Evolutionary conservation across 2,888 invertebrate genomes (phyloP), one percentile per base, ranked within the genome.

Genomic region (Thecophora atra): DNA sequence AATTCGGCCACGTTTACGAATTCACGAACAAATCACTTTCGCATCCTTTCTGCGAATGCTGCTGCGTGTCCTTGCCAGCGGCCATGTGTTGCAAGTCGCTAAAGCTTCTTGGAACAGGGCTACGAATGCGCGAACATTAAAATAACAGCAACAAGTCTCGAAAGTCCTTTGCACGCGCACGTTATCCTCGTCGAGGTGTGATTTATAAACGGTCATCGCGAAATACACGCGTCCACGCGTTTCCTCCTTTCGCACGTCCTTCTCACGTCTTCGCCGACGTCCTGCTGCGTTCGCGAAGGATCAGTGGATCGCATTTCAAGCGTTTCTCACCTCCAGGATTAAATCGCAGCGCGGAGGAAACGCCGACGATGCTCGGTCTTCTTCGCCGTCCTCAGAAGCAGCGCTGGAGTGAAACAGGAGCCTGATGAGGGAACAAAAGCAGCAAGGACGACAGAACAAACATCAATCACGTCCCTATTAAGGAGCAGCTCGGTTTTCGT

Each of bases 291-390:
- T 26, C 58, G 58, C 26, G 44, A 21, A 60, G 72, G 37, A 67
- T 67, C 67, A 54, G 67, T 67, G 51, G 24, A 56, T 17, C 72
- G 64, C 60, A 70, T 73, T 70, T 66, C 72, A 68, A 72, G 47
- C 68, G 63, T 64, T 72, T 72, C 72, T 63, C 68, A 68, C 68
- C 68, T 42, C 63, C 42, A 51, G 19, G 30, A 67, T 52, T 37
- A 62, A 37, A 11, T 5, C 64, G 17, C 8, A 21, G 64, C 64
- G 42, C 47, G 24, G 47, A 42, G 15, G 47, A 8, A 26, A 24
- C 42, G 37, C 42, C 7, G 37, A 6, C 11, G 37, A 6, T 11
- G 37, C 37, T 8, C 17, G 11, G 6, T 63, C n/a, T 13, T 7
- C 21, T 8, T 42, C 37, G n/a, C 42, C 15, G n/a, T 8, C 17